Evolutionary conservation across 2,113 vertebrate genomes (phyloP).

Genomic region (Edolisoma coerulescens): DNA sequence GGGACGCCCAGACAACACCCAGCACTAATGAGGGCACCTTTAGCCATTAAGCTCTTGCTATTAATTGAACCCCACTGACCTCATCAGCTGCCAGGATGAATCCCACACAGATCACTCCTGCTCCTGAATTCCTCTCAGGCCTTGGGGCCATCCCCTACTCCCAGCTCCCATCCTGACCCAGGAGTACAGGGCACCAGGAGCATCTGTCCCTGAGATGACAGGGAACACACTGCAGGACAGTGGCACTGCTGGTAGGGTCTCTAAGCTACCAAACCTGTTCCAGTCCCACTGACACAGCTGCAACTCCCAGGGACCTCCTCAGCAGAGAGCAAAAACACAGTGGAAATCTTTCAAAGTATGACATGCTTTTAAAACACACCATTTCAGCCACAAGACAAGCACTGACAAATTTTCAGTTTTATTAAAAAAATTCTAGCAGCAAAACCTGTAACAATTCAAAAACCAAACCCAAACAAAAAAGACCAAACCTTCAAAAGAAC

Average conservation of each 20-base stretch:
- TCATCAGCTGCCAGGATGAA: background rate
- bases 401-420: conserved; percentile 61
- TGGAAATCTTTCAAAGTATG: background rate
- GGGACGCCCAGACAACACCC: background rate
- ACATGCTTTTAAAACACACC: background rate
- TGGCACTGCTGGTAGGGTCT: background rate
- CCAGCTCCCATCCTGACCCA: background rate
- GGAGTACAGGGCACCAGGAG: accelerated
- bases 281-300: background rate
- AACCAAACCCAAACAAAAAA: background rate
- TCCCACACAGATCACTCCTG: background rate
- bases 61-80: background rate
- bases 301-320: background rate
- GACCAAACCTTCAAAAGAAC: conserved; percentile 50
- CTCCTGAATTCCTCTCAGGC: background rate
- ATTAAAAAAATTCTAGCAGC: conserved; percentile 78
- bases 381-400: background rate
- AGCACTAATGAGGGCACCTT: background rate
- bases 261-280: background rate
- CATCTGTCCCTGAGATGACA: background rate
- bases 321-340: background rate
- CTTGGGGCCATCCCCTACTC: background rate
- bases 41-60: background rate
- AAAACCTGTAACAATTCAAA: conserved; percentile 75
- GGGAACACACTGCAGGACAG: background rate